Percentiles rank a stretch among this genome's conserved stretches.
These are phyloP conservation scores for Nipponia nippon DNA, from an alignment of 2,113 vertebrate species.

Conservation along the genomic window DNA sequence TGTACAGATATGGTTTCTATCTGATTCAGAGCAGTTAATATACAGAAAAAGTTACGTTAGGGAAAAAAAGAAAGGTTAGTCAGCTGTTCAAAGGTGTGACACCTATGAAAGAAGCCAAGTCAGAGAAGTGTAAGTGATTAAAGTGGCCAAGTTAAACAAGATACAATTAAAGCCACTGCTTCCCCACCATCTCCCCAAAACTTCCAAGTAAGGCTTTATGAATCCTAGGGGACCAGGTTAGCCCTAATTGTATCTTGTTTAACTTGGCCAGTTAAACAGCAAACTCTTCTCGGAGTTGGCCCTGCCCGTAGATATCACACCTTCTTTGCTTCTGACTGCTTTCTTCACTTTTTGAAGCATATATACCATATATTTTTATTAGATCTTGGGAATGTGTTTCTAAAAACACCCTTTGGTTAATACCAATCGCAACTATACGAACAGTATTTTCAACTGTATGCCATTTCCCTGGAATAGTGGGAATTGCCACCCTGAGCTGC, in stretches of 20 bases:
- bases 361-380: conserved; percentile 34
- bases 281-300: conserved; percentile 66
- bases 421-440: neutral
- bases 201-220: conserved; percentile 48
- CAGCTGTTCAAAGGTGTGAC: conserved; percentile 61
- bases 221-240: conserved; percentile 68
- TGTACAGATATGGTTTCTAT: neutral
- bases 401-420: conserved; percentile 16
- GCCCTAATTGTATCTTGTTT: conserved; percentile 75
- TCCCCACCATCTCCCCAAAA: conserved; percentile 26
- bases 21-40: conserved; percentile 10
- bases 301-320: conserved; percentile 68
- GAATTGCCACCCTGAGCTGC: neutral
- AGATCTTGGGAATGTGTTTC: conserved; percentile 35
- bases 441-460: neutral
- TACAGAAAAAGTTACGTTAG: neutral
- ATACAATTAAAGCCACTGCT: conserved; percentile 59
- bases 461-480: neutral
- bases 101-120: conserved; percentile 66
- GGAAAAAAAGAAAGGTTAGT: conserved; percentile 15
- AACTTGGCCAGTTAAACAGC: conserved; percentile 73
- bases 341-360: conserved; percentile 37
- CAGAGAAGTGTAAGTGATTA: conserved; percentile 45
- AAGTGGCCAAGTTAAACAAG: conserved; percentile 73
- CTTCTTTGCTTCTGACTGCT: conserved; percentile 58